Evolutionary conservation across 2,888 invertebrate species (phyloP), one percentile per base, ranked within the genome.

Genomic region (Sisyra terminalis): DNA sequence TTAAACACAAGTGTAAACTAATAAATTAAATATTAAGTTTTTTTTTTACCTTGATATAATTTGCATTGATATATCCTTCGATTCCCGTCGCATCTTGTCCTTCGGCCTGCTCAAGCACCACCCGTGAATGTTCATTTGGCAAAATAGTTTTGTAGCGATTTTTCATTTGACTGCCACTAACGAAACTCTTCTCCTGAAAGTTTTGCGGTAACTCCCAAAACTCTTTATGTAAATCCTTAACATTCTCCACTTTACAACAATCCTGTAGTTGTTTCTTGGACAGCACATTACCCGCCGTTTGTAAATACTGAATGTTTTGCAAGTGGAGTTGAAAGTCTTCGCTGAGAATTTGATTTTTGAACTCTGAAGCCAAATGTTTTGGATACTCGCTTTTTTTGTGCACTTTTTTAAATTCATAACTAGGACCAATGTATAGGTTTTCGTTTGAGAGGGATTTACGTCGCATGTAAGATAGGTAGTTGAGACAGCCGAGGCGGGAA

Each of bases 141-240:
- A 93, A 66, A 41, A 93, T 89, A 0, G 86, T 81, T 57, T 83
- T 79, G 56, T 93, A 93, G 48, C 93, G 73, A 60, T 93, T 93
- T 64, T 89, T 89, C 10, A 78, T 70, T 50, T 88, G 87, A 17
- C 88, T 86, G 1, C 92, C 92, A 18, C 85, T 83, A 1, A 92
- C 83, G 54, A 85, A 78, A 7, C 88, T 81, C 55, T 87, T 87
- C 55, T 90, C 89, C 50, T 90, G 89, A 49, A 88, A 80, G 61
- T 93, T 93, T 46, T 87, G 73, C 0, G 92, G 92, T 54, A 93
- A 78, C 60, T 90, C 89, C 90, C 90, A 92, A 57, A 93, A 93
- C 59, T 93, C 92, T 54, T 87, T 82, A 56, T 86, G 81, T 42
- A 93, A 43, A 37, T 43, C 38, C 15, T 43, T 43, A 7, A 43